phyloP scores from a whole-genome alignment of 2,888 invertebrate genomes.

The Chaetoderma sp. region DNA sequence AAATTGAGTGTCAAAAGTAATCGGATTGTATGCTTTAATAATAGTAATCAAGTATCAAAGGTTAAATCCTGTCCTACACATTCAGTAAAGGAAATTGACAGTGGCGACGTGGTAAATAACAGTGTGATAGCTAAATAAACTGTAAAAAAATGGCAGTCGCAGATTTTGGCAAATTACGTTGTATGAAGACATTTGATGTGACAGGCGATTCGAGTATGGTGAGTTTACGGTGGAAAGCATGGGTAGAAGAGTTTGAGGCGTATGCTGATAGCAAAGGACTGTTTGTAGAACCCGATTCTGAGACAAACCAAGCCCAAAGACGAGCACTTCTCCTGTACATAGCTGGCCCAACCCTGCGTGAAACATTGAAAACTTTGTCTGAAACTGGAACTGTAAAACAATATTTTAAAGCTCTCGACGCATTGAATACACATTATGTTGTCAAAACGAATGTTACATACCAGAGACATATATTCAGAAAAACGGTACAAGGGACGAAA shows the following conservation, averaged over 20 bases:
- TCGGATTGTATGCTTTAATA: no score
- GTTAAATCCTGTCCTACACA: no score
- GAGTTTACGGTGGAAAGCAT: conserved; percentile 5
- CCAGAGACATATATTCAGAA: neutral
- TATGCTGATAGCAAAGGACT: neutral
- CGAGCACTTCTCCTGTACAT: neutral
- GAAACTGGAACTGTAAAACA: neutral
- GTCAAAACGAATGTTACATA: neutral
- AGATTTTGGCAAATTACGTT: neutral
- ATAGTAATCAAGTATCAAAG: no score
- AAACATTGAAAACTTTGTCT: neutral
- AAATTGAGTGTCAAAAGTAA: no score
- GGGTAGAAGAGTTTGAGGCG: neutral
- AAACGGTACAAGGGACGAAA: no score
- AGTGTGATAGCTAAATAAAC: no score
- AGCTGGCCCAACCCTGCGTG: no score
- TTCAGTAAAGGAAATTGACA: neutral
- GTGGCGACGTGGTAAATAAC: conserved; percentile 2
- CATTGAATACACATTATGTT: neutral
- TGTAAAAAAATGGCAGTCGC: neutral
- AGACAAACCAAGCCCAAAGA: neutral
- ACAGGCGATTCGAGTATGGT: neutral
- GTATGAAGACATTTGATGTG: neutral
- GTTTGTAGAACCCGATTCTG: neutral
- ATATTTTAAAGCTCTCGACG: neutral